These are phyloP conservation scores for Clarias pachynema DNA, from an alignment of 2,797 vertebrate genomes.

Conservation along the genomic window DNA sequence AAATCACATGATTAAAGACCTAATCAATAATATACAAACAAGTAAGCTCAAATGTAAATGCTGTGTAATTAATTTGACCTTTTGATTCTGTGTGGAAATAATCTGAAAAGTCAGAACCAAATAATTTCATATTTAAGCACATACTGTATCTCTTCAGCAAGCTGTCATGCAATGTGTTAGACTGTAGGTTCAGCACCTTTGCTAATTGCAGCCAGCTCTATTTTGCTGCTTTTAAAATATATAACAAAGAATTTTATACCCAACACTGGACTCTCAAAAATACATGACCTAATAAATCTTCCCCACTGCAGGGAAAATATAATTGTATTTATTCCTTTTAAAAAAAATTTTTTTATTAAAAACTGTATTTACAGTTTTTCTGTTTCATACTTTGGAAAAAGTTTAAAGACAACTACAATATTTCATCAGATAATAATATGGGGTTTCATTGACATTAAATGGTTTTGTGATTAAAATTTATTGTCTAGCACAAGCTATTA, in stretches of 20 bases:
- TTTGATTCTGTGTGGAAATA: neutral
- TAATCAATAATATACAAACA: neutral
- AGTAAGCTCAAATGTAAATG: neutral
- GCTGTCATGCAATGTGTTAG: neutral
- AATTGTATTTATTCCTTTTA: neutral
- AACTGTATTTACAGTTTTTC: neutral
- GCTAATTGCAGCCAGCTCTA: neutral
- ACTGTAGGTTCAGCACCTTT: neutral
- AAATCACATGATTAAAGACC: neutral
- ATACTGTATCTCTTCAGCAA: neutral
- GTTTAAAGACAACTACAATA: conserved; percentile 11
- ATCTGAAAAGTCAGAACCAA: neutral
- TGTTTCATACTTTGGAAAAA: conserved; percentile 25
- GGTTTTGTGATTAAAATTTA: neutral
- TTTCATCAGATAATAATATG: conserved; percentile 42
- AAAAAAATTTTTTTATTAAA: too few relatives aligned
- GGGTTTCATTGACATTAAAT: neutral
- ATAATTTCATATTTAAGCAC: neutral
- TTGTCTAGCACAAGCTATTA: neutral
- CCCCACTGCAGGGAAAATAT: neutral
- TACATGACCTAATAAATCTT: neutral
- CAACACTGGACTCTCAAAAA: neutral
- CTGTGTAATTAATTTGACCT: neutral
- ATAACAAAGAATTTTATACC: neutral
- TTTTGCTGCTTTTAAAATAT: neutral